Base-by-base conservation (phyloP, 2,888 invertebrate species). In the Micoletzkya japonica region DNA sequence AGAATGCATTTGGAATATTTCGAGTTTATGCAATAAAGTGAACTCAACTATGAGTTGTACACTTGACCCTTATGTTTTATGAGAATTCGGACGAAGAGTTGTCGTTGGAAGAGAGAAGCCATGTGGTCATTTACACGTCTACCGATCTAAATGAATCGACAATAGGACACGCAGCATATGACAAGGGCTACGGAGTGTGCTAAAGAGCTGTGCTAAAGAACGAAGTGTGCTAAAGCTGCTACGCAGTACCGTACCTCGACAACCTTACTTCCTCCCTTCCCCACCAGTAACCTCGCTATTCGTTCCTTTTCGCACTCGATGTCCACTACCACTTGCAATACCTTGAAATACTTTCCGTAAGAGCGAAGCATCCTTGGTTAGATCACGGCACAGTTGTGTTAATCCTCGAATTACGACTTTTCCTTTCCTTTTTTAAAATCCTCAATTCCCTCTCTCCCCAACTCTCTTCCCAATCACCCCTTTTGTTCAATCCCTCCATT, bases 261-360 rank as follows among this genome's bases (percentile, higher is more conserved):
- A 30, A 72, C 39, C 61, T 63, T 72, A n/a, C 39, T 36, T 32
- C 70, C 69, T 49, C 67, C 68, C 44, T 54, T 70, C 34, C 76
- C 76, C 1, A 79, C 64, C 0, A 82, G 71, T 49, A 81, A 56
- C 4, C 75, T 54, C n/a, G 78, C 82, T 30, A 75, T 73, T 58
- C 80, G 67, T n/a, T 75, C 72, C 68, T 83, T 83, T n/a, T 74
- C 71, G 58, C 79, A 80, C 20, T 71, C 59, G 20, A 83, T 75
- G 44, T 83, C 81, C 1, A 75, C 80, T 44, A 81, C 79, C 52
- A 81, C 74, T 60, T 79, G 74, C 4, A 82, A 71, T 28, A 70
- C 67, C 68, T 76, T 36, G 28, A 72, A 39, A 7, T 20, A 6
- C 6, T 28, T 32, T 6, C n/a, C 39, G 60, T 17, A 14, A 30